These are phyloP conservation scores for Cetonia aurata DNA, from an alignment of 2,888 invertebrate genomes.

Conservation along the genomic window DNA sequence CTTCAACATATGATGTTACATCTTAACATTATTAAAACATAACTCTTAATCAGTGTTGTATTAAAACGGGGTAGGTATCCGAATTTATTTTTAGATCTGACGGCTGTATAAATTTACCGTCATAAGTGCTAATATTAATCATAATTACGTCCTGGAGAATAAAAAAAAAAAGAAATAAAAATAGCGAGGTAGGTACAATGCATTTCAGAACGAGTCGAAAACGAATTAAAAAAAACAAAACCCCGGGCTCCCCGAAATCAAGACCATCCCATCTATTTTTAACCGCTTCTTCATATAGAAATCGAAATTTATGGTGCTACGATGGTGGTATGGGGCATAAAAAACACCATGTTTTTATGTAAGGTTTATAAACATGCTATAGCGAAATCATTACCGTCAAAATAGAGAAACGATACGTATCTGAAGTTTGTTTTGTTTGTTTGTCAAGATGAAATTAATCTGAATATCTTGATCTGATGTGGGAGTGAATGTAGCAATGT, in stretches of 20 bases:
- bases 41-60: too few species aligned
- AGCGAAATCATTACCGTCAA: too few species aligned
- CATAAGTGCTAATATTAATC: constrained; percentile 25
- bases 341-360: constrained; percentile 26
- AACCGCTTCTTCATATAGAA: constrained; percentile 3
- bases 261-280: constrained; percentile 18
- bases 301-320: constrained; percentile 24
- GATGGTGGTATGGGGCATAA: constrained; percentile 11
- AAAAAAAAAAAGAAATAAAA: background rate
- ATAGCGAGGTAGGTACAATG: background rate
- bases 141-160: constrained; percentile 17
- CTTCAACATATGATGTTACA: too few species aligned
- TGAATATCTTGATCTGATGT: too few species aligned
- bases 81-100: constrained; percentile 18
- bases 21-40: too few species aligned
- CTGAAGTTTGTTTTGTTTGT: too few species aligned
- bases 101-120: constrained; percentile 15
- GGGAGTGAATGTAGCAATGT: too few species aligned
- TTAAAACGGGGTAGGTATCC: background rate
- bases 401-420: too few species aligned
- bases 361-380: constrained; percentile 2
- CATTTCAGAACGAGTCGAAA: background rate
- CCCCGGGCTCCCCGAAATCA: background rate
- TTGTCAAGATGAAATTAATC: too few species aligned
- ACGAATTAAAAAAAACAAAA: background rate